Conservation (phyloP, 2,888 invertebrate genomes). For the Eretmocerus hayati region DNA sequence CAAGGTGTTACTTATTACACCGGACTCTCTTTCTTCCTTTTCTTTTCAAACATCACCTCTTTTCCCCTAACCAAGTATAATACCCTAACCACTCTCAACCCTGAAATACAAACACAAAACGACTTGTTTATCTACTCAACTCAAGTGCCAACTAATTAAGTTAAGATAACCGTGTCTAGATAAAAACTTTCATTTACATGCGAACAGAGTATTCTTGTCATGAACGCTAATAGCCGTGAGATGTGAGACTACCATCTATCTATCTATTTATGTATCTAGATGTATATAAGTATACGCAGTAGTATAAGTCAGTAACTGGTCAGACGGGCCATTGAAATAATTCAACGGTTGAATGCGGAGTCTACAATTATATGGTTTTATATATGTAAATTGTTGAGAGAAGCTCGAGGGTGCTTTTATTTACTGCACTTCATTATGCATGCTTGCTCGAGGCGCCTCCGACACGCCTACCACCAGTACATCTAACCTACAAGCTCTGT, state of each 20-base stretch:
- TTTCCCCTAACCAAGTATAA: too few species aligned
- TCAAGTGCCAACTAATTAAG: slow-evolving; percentile 22
- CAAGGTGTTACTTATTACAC: slow-evolving; percentile 25
- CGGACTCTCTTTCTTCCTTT: slow-evolving; percentile 1
- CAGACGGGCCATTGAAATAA: slow-evolving; percentile 18
- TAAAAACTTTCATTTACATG: slow-evolving; percentile 17
- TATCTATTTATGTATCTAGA: neutral
- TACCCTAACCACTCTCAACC: too few species aligned
- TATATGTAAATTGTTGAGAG: slow-evolving; percentile 17
- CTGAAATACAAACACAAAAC: too few species aligned
- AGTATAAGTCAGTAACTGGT: too few species aligned
- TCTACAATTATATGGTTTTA: slow-evolving; percentile 16
- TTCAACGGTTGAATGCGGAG: slow-evolving; percentile 6
- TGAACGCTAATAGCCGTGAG: too few species aligned
- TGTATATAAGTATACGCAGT: neutral
- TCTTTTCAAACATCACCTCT: neutral
- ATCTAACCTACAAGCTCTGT: too few species aligned
- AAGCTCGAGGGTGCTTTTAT: slow-evolving; percentile 14
- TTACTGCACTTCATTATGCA: slow-evolving; percentile 20
- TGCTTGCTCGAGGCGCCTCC: neutral
- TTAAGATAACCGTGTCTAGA: slow-evolving; percentile 17
- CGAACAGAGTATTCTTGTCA: too few species aligned
- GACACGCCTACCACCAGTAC: neutral
- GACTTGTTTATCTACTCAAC: slow-evolving; percentile 20
- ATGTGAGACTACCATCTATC: neutral